Evolutionary conservation across 2,113 vertebrate species (phyloP).

Genomic region (Centropus unirufus): DNA sequence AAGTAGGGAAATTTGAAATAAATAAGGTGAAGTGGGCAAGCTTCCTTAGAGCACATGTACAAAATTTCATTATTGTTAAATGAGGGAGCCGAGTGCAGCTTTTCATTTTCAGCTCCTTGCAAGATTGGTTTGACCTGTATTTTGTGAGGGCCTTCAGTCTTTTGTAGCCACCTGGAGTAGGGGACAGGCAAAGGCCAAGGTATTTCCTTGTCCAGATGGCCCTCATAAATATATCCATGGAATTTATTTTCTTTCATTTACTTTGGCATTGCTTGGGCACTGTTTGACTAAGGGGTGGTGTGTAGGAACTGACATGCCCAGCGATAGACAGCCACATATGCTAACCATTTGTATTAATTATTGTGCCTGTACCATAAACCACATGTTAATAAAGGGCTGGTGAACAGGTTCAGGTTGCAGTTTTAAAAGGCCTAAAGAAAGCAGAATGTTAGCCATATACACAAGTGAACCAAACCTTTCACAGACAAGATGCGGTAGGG

Average conservation of each 20-base stretch:
- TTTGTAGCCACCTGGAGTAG: slow-evolving; percentile 60
- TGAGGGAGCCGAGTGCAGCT: slow-evolving; percentile 13
- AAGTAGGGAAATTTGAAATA: slow-evolving; percentile 16
- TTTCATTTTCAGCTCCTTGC: slow-evolving; percentile 45
- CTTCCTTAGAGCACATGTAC: neutral
- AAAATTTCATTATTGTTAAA: slow-evolving; percentile 51
- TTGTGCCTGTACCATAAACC: slow-evolving; percentile 80
- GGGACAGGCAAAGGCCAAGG: slow-evolving; percentile 56
- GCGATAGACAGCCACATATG: slow-evolving; percentile 81
- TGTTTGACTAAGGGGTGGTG: slow-evolving; percentile 72
- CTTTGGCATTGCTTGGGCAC: slow-evolving; percentile 76
- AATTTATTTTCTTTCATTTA: slow-evolving; percentile 85
- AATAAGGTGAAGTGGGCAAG: slow-evolving; percentile 20
- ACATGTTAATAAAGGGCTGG: slow-evolving; percentile 73
- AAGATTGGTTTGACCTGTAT: slow-evolving; percentile 58
- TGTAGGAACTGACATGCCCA: slow-evolving; percentile 64
- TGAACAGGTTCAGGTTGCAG: slow-evolving; percentile 61
- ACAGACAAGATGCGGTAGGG: neutral
- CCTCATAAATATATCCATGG: slow-evolving; percentile 76
- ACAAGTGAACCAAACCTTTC: neutral
- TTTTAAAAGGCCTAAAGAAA: slow-evolving; percentile 40
- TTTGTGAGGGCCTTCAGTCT: slow-evolving; percentile 49
- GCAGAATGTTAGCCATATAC: neutral
- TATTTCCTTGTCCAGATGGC: slow-evolving; percentile 77
- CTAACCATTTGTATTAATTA: slow-evolving; percentile 80